These are phyloP conservation scores for Tonatia bakeri DNA, from an alignment of 2,113 vertebrate genomes.

Conservation along the genomic window DNA sequence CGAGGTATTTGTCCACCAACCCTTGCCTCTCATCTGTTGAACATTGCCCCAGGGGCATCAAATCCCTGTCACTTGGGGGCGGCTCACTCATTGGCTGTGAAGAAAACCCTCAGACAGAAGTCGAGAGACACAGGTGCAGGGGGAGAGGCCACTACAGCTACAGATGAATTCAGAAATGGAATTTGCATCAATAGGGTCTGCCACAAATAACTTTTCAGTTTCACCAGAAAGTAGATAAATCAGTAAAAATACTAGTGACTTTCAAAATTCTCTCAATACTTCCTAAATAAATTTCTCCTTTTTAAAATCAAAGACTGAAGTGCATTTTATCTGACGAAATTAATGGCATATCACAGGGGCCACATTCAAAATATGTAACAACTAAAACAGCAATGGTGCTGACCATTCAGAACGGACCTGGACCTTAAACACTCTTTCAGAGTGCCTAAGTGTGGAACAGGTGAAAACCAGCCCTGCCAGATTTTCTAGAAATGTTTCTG, in stretches of 20 bases:
- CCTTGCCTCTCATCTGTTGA: background rate
- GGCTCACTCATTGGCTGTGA: rapidly evolving
- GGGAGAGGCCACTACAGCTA: background rate
- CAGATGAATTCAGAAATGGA: background rate
- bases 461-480: background rate
- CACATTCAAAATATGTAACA: background rate
- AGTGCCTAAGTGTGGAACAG: background rate
- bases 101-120: background rate
- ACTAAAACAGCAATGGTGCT: background rate
- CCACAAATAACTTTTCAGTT: background rate
- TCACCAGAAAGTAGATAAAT: background rate
- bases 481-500: background rate
- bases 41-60: background rate
- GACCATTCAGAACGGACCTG: background rate
- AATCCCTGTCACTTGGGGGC: background rate
- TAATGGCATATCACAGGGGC: background rate
- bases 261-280: constrained; percentile 6
- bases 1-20: background rate
- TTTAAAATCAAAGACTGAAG: background rate
- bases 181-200: background rate
- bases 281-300: background rate
- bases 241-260: background rate
- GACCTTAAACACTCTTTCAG: background rate
- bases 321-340: background rate
- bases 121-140: background rate